These are phyloP conservation scores for Stigmatopora nigra DNA, from an alignment of 2,113 vertebrate genomes.

Conservation along the genomic window DNA sequence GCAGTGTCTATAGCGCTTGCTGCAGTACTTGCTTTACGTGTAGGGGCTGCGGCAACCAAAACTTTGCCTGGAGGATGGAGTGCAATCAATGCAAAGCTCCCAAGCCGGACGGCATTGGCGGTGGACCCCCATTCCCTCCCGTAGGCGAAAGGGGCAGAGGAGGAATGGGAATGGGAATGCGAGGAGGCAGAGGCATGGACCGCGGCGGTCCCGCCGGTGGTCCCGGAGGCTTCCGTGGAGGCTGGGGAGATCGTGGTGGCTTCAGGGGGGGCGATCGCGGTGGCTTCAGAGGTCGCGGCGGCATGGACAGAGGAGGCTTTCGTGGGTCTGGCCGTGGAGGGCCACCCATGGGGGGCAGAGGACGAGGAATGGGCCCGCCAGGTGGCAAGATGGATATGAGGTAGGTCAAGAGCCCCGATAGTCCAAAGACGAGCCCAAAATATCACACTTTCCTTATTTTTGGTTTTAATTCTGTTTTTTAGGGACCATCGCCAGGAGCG, in stretches of 20 bases:
- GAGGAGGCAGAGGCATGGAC: slow-evolving; percentile 88
- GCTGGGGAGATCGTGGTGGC: slow-evolving; percentile 85
- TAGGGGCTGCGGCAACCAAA: slow-evolving; percentile 96
- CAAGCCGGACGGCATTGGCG: slow-evolving; percentile 84
- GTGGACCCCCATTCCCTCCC: slow-evolving; percentile 85
- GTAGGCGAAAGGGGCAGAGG: slow-evolving; percentile 86
- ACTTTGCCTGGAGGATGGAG: slow-evolving; percentile 97
- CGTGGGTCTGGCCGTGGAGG: slow-evolving; percentile 75
- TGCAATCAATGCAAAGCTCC: slow-evolving; percentile 99
- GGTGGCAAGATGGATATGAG: slow-evolving; percentile 70
- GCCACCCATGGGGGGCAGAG: slow-evolving; percentile 87
- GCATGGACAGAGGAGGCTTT: slow-evolving; percentile 90
- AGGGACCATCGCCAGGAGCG: slow-evolving; percentile 91
- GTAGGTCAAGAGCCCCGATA: slow-evolving; percentile 20
- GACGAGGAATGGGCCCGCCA: slow-evolving; percentile 76
- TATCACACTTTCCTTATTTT: neutral
- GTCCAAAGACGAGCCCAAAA: neutral
- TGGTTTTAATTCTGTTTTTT: neutral
- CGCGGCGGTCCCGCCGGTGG: slow-evolving; percentile 76
- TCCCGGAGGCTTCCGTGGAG: slow-evolving; percentile 87
- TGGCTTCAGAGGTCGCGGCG: slow-evolving; percentile 77
- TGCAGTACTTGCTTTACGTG: neutral
- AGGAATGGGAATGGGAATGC: slow-evolving; percentile 87
- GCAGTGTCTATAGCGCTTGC: too few species aligned
- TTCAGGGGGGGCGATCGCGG: slow-evolving; percentile 84